Conservation (phyloP, 2,113 vertebrate genomes). For the Neoarius graeffei region DNA sequence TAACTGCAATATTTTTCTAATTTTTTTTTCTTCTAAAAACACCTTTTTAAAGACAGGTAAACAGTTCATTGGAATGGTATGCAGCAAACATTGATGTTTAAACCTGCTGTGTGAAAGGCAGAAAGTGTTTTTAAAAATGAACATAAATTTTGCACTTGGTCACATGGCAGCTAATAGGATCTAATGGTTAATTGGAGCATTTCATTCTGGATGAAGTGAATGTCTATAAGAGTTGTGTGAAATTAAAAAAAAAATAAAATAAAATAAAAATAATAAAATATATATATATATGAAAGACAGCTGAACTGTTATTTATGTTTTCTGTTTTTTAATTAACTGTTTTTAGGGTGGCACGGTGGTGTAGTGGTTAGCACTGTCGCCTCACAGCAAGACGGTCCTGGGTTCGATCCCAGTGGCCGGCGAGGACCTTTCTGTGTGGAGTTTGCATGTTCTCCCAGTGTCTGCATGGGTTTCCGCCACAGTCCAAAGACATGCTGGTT, state of each 20-base stretch:
- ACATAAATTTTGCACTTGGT: slow-evolving; percentile 44
- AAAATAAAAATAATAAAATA: too few relatives aligned
- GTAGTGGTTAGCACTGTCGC: too few relatives aligned
- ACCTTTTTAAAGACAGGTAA: slow-evolving; percentile 29
- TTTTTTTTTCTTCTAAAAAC: slow-evolving; percentile 16
- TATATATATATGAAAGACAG: slow-evolving; percentile 32
- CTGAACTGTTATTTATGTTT: not conserved
- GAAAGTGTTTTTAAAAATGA: slow-evolving; percentile 29
- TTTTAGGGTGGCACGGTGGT: not conserved
- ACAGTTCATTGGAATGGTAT: slow-evolving; percentile 3
- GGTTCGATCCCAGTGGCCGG: too few relatives aligned
- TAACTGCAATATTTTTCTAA: slow-evolving; percentile 56
- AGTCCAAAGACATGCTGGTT: too few relatives aligned
- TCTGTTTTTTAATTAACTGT: not conserved
- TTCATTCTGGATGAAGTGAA: slow-evolving; percentile 25
- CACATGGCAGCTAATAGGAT: slow-evolving; percentile 51
- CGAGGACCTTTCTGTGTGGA: too few relatives aligned
- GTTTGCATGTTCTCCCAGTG: too few relatives aligned
- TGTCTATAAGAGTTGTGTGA: slow-evolving; percentile 37
- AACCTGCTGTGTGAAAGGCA: slow-evolving; percentile 35
- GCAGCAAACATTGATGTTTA: slow-evolving; percentile 17
- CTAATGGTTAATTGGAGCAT: slow-evolving; percentile 10
- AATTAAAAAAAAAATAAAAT: slow-evolving; percentile 51
- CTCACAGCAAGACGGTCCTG: too few relatives aligned
- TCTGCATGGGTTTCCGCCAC: too few relatives aligned